phyloP scores from a whole-genome alignment of 1,140 invertebrate genomes.

The Drosophila auraria region DNA sequence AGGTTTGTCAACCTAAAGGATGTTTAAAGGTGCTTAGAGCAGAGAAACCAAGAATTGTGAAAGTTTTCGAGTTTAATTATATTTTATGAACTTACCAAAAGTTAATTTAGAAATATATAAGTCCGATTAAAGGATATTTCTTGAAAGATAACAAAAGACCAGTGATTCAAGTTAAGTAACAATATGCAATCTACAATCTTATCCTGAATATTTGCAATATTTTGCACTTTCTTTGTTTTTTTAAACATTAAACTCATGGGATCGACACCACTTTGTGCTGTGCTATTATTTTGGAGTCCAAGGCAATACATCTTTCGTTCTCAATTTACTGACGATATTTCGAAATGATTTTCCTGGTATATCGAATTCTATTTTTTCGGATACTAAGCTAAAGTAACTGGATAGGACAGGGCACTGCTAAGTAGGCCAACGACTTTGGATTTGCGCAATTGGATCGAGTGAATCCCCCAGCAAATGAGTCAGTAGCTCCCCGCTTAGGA shows the following conservation, averaged over 20 bases:
- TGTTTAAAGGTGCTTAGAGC: neutral
- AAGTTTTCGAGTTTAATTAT: neutral
- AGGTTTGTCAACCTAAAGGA: slow-evolving; percentile 3
- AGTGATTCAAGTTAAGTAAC: neutral
- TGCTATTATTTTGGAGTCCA: slow-evolving; percentile 45
- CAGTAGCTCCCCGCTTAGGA: slow-evolving; percentile 25
- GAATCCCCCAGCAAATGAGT: slow-evolving; percentile 52
- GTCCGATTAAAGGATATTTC: neutral
- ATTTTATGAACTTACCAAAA: neutral
- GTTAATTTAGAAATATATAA: neutral
- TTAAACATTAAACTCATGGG: neutral
- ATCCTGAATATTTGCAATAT: neutral
- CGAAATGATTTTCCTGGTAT: slow-evolving; percentile 42
- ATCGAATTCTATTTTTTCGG: slow-evolving; percentile 41
- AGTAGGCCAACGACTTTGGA: slow-evolving; percentile 71
- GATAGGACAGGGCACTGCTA: slow-evolving; percentile 54
- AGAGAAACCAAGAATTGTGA: neutral
- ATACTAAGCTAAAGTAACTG: slow-evolving; percentile 44
- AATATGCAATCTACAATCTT: too few species aligned
- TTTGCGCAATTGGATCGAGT: slow-evolving; percentile 26
- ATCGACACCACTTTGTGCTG: slow-evolving; percentile 25
- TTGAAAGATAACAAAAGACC: neutral
- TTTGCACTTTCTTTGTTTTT: neutral
- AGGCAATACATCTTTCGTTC: slow-evolving; percentile 42
- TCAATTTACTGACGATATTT: slow-evolving; percentile 56